These are phyloP conservation scores for Zoroaster sp. DNA, from an alignment of 53 echinoderm and acorn worm genomes.

Conservation along the genomic window DNA sequence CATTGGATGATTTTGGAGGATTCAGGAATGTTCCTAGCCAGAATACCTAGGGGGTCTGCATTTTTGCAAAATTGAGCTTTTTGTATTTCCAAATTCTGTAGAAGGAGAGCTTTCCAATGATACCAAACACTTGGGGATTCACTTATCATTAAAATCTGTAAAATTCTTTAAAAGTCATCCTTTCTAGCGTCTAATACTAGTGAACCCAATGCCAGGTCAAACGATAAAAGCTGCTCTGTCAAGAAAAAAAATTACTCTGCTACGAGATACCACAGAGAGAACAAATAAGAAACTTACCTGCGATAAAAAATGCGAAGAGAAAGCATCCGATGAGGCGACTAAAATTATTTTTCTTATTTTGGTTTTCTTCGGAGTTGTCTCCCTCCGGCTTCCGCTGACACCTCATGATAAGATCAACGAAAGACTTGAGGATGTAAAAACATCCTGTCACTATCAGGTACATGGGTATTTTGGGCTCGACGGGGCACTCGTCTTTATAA, in stretches of 20 bases:
- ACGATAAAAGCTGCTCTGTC: no score
- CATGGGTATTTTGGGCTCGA: slow-evolving; percentile 68
- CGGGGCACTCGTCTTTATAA: slow-evolving; percentile 62
- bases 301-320: slow-evolving; percentile 72
- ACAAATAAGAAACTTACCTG: slow-evolving; percentile 39
- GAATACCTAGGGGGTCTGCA: no score
- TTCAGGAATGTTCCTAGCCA: no score
- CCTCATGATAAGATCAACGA: slow-evolving; percentile 56
- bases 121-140: no score
- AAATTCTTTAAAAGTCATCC: no score
- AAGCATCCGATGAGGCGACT: slow-evolving; percentile 74
- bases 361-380: slow-evolving; percentile 10
- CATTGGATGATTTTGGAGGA: no score
- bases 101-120: no score
- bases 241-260: background rate
- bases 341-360: slow-evolving; percentile 52
- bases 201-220: no score
- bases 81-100: no score
- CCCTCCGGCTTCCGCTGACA: background rate
- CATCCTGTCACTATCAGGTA: slow-evolving; percentile 71
- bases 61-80: no score
- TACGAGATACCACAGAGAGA: background rate
- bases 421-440: slow-evolving; percentile 69
- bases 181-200: no score
- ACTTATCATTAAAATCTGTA: no score